Evolutionary conservation across 37 sponge, comb jelly and placozoan genomes (phyloP).

Genomic region (Eunapius fragilis): DNA sequence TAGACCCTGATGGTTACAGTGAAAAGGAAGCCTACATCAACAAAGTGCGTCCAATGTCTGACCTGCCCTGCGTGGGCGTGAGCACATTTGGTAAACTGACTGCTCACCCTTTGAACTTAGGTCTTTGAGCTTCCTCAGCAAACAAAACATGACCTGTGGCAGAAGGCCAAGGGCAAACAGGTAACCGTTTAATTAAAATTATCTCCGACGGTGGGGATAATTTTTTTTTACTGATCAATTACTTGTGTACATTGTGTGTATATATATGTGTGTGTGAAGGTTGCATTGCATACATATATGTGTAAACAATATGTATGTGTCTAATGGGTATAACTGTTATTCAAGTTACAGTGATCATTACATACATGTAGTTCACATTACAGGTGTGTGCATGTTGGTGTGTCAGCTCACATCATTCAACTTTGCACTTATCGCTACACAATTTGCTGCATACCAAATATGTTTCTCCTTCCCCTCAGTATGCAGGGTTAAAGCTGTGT

Average conservation of each 20-base stretch:
- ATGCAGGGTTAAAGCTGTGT: not conserved
- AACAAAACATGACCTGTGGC: not conserved
- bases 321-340: too few species aligned
- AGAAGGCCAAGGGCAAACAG: not conserved
- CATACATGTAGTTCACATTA: not conserved
- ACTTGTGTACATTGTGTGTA: too few species aligned
- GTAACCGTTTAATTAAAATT: not conserved
- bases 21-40: not conserved
- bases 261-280: too few species aligned
- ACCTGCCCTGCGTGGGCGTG: too few species aligned
- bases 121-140: not conserved
- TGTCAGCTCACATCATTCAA: too few species aligned
- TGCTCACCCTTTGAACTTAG: not conserved
- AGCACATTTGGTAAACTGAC: too few species aligned
- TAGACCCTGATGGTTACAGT: not conserved
- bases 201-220: too few species aligned
- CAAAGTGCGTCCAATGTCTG: not conserved
- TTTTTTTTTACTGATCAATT: too few species aligned
- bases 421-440: not conserved
- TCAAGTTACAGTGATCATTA: too few species aligned
- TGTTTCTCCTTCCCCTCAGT: constrained; percentile 7
- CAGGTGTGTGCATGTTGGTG: not conserved
- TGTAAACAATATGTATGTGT: too few species aligned
- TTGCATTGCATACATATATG: too few species aligned
- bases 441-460: too few species aligned